These are phyloP conservation scores for Rostratula benghalensis DNA, from an alignment of 2,113 vertebrate species.

Conservation along the genomic window DNA sequence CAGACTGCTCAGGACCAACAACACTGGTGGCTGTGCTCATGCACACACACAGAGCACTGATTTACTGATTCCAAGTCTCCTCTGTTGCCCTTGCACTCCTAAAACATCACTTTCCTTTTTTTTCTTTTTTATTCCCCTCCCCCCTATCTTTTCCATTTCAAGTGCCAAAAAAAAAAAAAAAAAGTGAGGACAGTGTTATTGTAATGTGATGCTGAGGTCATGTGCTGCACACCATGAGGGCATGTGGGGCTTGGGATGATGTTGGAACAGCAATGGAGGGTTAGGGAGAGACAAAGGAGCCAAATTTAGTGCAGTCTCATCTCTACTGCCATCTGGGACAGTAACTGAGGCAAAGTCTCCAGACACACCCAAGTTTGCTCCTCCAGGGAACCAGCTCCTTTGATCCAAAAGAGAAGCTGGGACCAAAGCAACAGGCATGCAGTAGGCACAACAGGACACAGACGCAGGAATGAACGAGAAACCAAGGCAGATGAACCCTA, in stretches of 20 bases:
- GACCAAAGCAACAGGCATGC: accelerated
- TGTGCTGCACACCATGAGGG: not conserved
- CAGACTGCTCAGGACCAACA: not conserved
- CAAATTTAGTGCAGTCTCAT: not conserved
- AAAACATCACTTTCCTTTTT: not conserved
- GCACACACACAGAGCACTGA: accelerated
- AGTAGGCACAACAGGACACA: accelerated
- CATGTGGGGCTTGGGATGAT: not conserved
- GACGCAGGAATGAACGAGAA: not conserved
- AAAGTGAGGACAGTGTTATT: not conserved
- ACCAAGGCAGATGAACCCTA: not conserved
- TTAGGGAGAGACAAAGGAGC: not conserved
- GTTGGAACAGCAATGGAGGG: not conserved
- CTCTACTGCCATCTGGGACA: not conserved
- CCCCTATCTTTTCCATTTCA: not conserved
- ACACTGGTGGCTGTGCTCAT: not conserved
- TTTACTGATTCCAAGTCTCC: not conserved
- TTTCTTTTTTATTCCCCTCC: not conserved
- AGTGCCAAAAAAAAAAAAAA: not conserved
- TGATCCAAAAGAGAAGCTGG: not conserved
- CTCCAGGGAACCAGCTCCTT: not conserved
- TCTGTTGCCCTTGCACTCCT: not conserved
- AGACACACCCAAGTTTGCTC: not conserved
- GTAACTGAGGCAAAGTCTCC: not conserved
- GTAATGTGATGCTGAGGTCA: conserved; percentile 17